A percentile compares a stretch with the other conserved stretches of the same genome.
Conservation (phyloP, 2,888 invertebrate species). For the Stictocephala bisonia region DNA sequence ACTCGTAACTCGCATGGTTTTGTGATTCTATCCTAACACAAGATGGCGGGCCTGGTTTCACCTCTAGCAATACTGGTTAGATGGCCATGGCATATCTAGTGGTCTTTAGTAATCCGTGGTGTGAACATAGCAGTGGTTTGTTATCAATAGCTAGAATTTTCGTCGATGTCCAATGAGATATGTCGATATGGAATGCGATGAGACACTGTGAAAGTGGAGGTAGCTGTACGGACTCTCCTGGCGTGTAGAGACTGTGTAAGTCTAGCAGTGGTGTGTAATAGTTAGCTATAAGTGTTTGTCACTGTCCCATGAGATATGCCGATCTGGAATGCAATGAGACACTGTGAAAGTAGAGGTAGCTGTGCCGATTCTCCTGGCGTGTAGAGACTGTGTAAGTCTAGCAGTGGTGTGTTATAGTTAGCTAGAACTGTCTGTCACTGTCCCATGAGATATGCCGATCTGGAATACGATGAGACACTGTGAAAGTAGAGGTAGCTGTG, state of each 20-base stretch:
- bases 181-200: conserved; percentile 13
- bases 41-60: too few relatives aligned
- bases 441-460: conserved; percentile 11
- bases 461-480: not conserved
- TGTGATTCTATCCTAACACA: too few relatives aligned
- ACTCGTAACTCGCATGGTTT: too few relatives aligned
- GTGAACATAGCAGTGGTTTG: conserved; percentile 4
- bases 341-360: conserved; percentile 31
- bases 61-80: too few relatives aligned
- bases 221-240: not conserved
- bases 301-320: conserved; percentile 23
- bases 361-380: not conserved
- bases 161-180: conserved; percentile 25
- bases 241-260: not conserved
- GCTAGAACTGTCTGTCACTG: not conserved
- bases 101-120: too few relatives aligned
- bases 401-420: too few relatives aligned
- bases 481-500: not conserved
- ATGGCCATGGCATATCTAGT: too few relatives aligned
- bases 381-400: too few relatives aligned
- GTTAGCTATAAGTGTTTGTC: conserved; percentile 26
- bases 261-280: conserved; percentile 26
- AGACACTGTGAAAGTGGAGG: conserved; percentile 22
- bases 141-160: conserved; percentile 27
- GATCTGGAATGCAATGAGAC: not conserved